These are phyloP conservation scores for Psylliodes chrysocephalus DNA, from an alignment of 2,888 invertebrate species.

Conservation along the genomic window DNA sequence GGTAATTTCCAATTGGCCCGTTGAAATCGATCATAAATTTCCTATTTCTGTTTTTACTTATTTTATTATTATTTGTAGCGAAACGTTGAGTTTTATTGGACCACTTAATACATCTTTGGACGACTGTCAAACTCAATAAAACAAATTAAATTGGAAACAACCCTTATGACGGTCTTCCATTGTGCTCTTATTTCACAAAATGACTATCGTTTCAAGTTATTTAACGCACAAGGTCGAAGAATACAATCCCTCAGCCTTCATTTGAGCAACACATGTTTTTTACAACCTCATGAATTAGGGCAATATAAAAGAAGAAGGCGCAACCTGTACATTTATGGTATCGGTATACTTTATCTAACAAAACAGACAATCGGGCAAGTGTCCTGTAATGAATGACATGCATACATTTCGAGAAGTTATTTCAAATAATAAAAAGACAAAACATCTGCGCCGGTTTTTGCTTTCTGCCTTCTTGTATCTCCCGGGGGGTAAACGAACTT, in stretches of 20 bases:
- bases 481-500: conserved; percentile 25
- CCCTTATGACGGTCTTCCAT: no score
- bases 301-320: not conserved
- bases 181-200: no score
- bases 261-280: conserved; percentile 18
- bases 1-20: no score
- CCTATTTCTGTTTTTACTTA: no score
- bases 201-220: not conserved
- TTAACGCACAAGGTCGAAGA: not conserved
- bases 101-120: no score
- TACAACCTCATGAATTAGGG: conserved; percentile 6
- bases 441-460: conserved; percentile 8
- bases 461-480: conserved; percentile 11
- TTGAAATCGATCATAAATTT: no score
- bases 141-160: no score
- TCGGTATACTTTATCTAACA: conserved; percentile 24
- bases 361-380: conserved; percentile 12
- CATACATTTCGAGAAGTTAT: conserved; percentile 16
- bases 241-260: not conserved
- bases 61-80: no score
- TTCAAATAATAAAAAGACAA: conserved; percentile 12
- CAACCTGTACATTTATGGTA: conserved; percentile 6
- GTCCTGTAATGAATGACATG: conserved; percentile 8
- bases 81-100: no score
- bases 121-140: no score